These are phyloP conservation scores for Prochilodus magdalenae DNA, from an alignment of 2,113 vertebrate genomes.

Conservation along the genomic window DNA sequence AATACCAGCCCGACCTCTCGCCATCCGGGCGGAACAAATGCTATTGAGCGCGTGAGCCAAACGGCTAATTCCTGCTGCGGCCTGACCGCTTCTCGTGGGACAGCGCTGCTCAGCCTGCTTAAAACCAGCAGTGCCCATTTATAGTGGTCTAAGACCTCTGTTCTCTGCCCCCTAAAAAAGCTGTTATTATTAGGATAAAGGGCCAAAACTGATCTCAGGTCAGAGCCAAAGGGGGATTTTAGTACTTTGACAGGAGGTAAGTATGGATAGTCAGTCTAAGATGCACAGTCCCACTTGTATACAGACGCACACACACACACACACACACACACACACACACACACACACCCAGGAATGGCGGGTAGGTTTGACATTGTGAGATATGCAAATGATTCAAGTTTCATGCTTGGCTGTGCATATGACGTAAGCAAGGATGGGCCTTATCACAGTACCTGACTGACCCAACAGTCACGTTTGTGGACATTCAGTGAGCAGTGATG, in stretches of 20 bases:
- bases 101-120: not conserved
- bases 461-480: no score
- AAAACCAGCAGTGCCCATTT: not conserved
- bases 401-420: no score
- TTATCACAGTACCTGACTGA: no score
- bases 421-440: no score
- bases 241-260: not conserved
- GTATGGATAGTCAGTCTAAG: not conserved
- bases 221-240: not conserved
- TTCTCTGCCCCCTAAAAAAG: not conserved
- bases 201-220: not conserved
- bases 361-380: no score
- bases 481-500: no score
- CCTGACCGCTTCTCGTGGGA: slow-evolving; percentile 10
- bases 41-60: not conserved
- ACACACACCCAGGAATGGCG: no score
- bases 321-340: no score
- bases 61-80: slow-evolving; percentile 11
- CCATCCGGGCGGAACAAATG: slow-evolving; percentile 1
- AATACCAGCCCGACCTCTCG: slow-evolving; percentile 47
- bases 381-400: no score
- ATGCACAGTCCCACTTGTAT: no score
- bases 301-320: no score
- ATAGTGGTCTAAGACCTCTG: not conserved
- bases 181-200: not conserved